A percentile compares a stretch with the other conserved stretches of the same genome.
phyloP scores from a whole-genome alignment of 2,113 vertebrate genomes.

The Oenanthe melanoleuca region DNA sequence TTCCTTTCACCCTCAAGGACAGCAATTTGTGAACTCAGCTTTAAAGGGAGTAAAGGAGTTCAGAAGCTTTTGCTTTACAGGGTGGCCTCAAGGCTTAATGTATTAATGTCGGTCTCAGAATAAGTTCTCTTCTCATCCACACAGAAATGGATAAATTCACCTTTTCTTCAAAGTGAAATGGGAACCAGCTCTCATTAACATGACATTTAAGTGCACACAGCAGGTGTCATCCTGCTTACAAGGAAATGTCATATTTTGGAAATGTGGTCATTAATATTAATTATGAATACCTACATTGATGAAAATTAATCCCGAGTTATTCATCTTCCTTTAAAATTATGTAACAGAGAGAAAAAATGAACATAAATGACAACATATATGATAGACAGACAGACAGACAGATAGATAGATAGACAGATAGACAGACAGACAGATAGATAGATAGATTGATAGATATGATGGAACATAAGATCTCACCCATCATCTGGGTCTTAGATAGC shows the following conservation, averaged over 20 bases:
- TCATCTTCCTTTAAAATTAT: neutral
- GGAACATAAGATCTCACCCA: neutral
- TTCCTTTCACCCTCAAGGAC: neutral
- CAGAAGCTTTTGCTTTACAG: neutral
- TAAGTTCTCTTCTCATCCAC: neutral
- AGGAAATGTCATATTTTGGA: neutral
- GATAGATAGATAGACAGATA: neutral
- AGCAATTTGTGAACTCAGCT: neutral
- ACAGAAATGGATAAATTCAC: neutral
- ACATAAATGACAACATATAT: neutral
- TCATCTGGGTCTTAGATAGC: neutral
- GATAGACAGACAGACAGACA: neutral
- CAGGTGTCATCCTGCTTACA: neutral
- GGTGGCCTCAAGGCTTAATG: neutral
- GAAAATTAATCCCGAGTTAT: neutral
- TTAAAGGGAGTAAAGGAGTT: neutral
- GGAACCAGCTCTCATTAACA: neutral
- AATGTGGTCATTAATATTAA: neutral
- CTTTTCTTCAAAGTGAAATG: conserved; percentile 3
- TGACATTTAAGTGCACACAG: neutral
- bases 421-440: neutral
- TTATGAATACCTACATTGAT: neutral
- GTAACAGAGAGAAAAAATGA: neutral
- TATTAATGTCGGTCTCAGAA: neutral
- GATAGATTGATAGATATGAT: neutral